phyloP scores from a whole-genome alignment of 1,140 invertebrate species.

The Neodiprion virginianus region DNA sequence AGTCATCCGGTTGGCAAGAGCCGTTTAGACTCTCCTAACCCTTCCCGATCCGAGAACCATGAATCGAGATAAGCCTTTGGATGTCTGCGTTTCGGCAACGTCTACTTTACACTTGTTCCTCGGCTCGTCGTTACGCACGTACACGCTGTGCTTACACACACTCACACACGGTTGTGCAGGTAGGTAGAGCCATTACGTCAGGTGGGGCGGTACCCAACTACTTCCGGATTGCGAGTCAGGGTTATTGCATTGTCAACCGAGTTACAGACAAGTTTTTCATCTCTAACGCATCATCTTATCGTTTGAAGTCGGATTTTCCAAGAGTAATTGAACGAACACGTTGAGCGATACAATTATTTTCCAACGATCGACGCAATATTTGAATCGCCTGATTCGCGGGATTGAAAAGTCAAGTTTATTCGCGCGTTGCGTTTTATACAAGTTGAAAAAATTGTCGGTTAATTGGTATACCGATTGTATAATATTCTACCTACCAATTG shows the following conservation, averaged over 20 bases:
- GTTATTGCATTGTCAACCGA: slow-evolving; percentile 16
- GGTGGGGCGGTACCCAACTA: slow-evolving; percentile 23
- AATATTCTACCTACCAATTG: too few relatives aligned
- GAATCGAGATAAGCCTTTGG: not conserved
- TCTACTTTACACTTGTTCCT: not conserved
- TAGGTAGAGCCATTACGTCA: slow-evolving; percentile 25
- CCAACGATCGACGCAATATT: too few relatives aligned
- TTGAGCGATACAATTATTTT: too few relatives aligned
- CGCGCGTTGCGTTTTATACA: too few relatives aligned
- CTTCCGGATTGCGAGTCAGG: slow-evolving; percentile 30
- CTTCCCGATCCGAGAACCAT: not conserved
- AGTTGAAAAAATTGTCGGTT: too few relatives aligned
- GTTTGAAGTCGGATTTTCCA: too few relatives aligned
- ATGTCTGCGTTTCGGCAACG: not conserved
- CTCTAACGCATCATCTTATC: too few relatives aligned
- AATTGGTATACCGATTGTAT: too few relatives aligned
- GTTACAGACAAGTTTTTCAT: not conserved
- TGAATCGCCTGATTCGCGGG: too few relatives aligned
- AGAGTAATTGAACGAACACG: too few relatives aligned
- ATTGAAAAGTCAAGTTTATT: too few relatives aligned
- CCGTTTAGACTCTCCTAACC: not conserved
- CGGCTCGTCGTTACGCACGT: slow-evolving; percentile 15
- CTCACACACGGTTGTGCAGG: not conserved
- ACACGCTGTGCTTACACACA: not conserved
- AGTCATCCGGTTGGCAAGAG: too few relatives aligned